Base-by-base conservation (phyloP, 2,888 invertebrate species). In the Corbicula japonica region DNA sequence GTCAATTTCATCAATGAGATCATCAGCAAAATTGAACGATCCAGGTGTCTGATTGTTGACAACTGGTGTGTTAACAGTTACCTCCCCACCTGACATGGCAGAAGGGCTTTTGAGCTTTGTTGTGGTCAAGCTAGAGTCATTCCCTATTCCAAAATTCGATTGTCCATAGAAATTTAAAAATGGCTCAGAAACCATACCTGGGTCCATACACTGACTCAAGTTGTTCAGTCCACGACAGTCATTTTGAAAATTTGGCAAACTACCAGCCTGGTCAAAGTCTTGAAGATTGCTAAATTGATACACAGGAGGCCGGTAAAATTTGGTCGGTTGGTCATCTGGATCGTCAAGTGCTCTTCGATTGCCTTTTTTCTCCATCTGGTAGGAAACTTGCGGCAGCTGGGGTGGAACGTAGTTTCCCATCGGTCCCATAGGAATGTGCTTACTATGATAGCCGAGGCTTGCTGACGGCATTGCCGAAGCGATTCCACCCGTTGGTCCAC, bases 31-130 rank as follows among this genome's bases (percentile, higher is more conserved):
- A 34, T 28, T 5, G 28, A n/a, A 18, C 41, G 34, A n/a, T 21
- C 38, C 34, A 6, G 62, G 26, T 5, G 38, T 35, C 10, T 48
- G 52, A 2, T 6, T 35, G 38, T 41, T 34, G 26, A 61, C 10
- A 0, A 74, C 34, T 5, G 75, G 80, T 6, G 80, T 69, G 30
- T 74, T 63, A 12, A 80, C 80, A 26, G 69, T 75, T 23, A 77
- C 73, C 50, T 62, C 56, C 3, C 80, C 75, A 21, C 80, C 80
- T 18, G 75, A 71, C 46, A 56, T 60, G 1, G 62, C 41, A 15
- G 23, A 34, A 18, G 54, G 18, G 44, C 26, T 70, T 6, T 46
- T 63, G n/a, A 68, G 58, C 30, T 60, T 54, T 32, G 69, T 69
- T 8, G 69, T 56, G 2, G 58, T 48, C 21, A 69, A 28, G n/a